Conservation (phyloP, 2,797 vertebrate genomes). For the Vireo griseus region DNA sequence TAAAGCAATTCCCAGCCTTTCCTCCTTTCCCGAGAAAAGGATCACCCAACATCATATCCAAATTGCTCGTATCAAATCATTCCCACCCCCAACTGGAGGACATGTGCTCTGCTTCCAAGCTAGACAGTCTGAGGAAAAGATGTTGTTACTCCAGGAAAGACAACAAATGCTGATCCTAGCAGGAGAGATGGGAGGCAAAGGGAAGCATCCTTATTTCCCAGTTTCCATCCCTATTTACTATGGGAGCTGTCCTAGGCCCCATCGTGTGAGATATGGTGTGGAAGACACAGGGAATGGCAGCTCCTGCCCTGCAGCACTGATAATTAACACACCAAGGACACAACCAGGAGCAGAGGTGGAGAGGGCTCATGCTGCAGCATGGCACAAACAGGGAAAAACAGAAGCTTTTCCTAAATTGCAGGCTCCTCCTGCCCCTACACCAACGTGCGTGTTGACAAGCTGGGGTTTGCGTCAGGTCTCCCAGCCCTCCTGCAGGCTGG, state of each 20-base stretch:
- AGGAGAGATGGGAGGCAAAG: neutral
- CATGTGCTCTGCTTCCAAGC: neutral
- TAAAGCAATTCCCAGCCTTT: neutral
- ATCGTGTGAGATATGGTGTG: fast-evolving
- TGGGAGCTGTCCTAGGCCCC: neutral
- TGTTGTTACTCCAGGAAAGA: neutral
- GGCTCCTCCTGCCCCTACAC: neutral
- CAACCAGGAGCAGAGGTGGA: neutral
- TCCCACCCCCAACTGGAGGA: neutral
- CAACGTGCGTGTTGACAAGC: fast-evolving
- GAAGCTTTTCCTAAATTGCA: neutral
- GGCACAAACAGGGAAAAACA: neutral
- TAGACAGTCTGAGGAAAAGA: neutral
- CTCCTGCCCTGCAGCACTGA: neutral
- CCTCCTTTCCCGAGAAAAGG: neutral
- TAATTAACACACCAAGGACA: neutral
- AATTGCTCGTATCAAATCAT: neutral
- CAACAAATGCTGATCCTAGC: fast-evolving
- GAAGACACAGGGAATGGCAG: neutral
- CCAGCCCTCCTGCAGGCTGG: neutral
- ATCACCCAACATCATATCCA: neutral
- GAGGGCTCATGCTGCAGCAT: neutral
- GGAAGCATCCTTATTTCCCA: neutral
- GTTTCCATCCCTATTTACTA: neutral
- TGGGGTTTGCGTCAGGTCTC: neutral